phyloP scores from a whole-genome alignment of 1,140 invertebrate species.

The Cyrtorhinus lividipennis region DNA sequence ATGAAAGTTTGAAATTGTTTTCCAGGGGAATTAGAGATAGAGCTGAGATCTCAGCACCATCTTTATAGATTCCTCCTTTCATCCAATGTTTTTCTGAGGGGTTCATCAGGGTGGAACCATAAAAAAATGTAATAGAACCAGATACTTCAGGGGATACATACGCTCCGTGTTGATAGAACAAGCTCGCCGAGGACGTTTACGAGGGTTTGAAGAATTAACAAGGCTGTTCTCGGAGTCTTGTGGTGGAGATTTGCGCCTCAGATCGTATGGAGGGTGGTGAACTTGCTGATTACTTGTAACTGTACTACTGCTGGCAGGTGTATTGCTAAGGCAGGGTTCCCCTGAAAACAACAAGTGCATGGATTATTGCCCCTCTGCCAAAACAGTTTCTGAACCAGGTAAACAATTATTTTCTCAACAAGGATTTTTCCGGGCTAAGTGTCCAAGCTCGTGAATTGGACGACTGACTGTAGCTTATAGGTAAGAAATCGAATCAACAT shows the following conservation, averaged over 20 bases:
- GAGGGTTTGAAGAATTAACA: constrained; percentile 25
- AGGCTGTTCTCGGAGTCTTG: constrained; percentile 29
- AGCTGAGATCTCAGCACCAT: background rate
- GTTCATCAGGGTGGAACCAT: background rate
- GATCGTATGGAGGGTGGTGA: constrained; percentile 72
- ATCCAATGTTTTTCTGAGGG: background rate
- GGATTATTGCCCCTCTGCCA: background rate
- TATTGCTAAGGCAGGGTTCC: constrained; percentile 25
- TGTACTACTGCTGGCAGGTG: constrained; percentile 26
- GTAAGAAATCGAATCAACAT: background rate
- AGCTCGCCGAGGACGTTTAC: constrained; percentile 58
- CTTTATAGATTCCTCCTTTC: background rate
- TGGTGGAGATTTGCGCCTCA: constrained; percentile 52
- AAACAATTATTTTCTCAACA: too few species aligned
- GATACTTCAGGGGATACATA: constrained; percentile 30
- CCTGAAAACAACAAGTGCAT: constrained; percentile 17
- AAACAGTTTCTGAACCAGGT: background rate
- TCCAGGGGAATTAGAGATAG: background rate
- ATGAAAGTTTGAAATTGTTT: background rate
- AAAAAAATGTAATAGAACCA: constrained; percentile 6
- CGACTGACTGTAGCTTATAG: background rate
- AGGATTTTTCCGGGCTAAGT: too few species aligned
- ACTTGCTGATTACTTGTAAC: constrained; percentile 14
- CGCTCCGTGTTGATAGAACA: constrained; percentile 45
- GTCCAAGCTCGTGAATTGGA: background rate